These are phyloP conservation scores for Thamnophis sirtalis DNA, from an alignment of 2,113 vertebrate genomes.

Conservation along the genomic window DNA sequence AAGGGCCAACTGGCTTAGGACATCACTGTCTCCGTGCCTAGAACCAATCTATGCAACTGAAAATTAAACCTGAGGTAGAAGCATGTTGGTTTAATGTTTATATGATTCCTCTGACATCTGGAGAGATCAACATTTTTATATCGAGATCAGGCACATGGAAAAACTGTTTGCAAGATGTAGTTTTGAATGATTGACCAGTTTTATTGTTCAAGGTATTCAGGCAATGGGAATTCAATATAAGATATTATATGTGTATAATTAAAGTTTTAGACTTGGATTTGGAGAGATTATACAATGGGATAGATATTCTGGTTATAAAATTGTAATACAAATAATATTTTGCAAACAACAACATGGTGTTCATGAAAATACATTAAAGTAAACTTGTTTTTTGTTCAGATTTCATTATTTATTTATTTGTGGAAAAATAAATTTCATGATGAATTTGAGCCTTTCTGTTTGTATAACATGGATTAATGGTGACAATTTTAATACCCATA, in stretches of 20 bases:
- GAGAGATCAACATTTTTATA: neutral
- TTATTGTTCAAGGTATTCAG: neutral
- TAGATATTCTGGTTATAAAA: neutral
- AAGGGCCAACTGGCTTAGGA: neutral
- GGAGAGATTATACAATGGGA: neutral
- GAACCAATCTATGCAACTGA: neutral
- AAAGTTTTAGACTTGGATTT: neutral
- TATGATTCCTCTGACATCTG: neutral
- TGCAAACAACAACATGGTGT: neutral
- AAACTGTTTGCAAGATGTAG: neutral
- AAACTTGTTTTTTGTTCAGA: neutral
- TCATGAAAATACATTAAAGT: neutral
- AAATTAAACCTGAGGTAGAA: neutral
- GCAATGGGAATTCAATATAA: neutral
- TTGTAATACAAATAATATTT: neutral
- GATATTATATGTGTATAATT: neutral
- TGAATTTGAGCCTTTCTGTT: neutral
- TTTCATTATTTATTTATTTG: neutral
- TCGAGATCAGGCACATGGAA: neutral
- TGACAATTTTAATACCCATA: neutral
- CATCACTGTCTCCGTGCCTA: neutral
- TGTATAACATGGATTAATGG: neutral
- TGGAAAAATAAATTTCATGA: neutral
- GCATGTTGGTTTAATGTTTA: neutral
- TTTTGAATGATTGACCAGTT: neutral